These are phyloP conservation scores for Symphodus melops DNA, from an alignment of 2,113 vertebrate species.

Conservation along the genomic window DNA sequence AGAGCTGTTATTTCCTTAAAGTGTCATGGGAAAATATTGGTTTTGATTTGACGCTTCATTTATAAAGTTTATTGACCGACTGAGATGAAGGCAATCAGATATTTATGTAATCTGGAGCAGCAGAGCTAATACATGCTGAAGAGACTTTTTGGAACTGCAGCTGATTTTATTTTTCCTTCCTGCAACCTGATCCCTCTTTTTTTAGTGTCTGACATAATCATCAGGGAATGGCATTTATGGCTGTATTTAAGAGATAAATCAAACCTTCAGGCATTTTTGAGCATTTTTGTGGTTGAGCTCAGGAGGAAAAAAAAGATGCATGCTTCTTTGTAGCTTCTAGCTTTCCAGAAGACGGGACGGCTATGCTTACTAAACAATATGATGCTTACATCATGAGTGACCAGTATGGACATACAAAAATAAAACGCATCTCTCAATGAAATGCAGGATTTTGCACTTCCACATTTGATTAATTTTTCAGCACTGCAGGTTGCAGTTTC, in stretches of 20 bases:
- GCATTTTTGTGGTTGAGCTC: conserved; percentile 46
- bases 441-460: too few species aligned
- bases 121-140: neutral
- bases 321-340: neutral
- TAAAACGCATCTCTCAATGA: too few species aligned
- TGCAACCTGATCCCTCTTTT: neutral
- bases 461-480: too few species aligned
- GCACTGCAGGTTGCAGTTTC: too few species aligned
- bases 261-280: neutral
- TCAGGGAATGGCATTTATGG: conserved; percentile 11
- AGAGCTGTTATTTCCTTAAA: too few species aligned
- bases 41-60: neutral
- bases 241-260: neutral
- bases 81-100: neutral
- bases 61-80: too few species aligned
- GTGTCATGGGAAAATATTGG: too few species aligned
- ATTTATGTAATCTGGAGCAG: neutral
- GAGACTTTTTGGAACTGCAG: neutral
- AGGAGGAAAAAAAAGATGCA: conserved; percentile 18
- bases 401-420: neutral
- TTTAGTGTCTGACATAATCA: conserved; percentile 38
- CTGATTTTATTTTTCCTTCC: neutral
- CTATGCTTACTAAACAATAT: neutral
- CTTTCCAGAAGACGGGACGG: neutral
- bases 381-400: neutral